Evolutionary conservation across 2,888 invertebrate species (phyloP).

Genomic region (Brachyptera putata): DNA sequence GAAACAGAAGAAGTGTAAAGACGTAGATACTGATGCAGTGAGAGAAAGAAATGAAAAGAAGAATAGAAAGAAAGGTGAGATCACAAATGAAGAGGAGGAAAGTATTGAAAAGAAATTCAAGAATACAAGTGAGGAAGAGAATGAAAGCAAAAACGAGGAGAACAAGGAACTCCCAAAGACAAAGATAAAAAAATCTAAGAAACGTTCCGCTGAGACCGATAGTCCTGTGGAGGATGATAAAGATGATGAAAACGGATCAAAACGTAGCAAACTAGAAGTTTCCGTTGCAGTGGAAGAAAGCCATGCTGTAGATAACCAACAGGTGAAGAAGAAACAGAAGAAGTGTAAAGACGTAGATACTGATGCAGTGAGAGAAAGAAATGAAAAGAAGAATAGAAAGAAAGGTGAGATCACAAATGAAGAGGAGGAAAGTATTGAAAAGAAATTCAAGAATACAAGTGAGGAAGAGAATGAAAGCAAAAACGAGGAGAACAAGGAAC

Average conservation of each 20-base stretch:
- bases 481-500: neutral
- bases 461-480: neutral
- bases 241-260: too few relatives aligned
- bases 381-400: neutral
- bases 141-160: neutral
- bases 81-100: too few relatives aligned
- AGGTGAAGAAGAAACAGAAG: neutral
- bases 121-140: neutral
- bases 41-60: neutral
- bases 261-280: too few relatives aligned
- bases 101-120: too few relatives aligned
- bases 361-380: neutral
- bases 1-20: neutral
- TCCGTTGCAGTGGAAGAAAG: neutral
- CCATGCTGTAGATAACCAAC: neutral
- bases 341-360: too few relatives aligned
- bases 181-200: neutral
- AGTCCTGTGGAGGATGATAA: too few relatives aligned
- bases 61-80: neutral
- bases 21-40: neutral
- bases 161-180: neutral
- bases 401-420: neutral
- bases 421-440: neutral
- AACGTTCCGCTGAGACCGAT: too few relatives aligned
- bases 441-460: neutral